Base-by-base conservation (phyloP, 2,888 invertebrate genomes). In the Parelbella ahira region DNA sequence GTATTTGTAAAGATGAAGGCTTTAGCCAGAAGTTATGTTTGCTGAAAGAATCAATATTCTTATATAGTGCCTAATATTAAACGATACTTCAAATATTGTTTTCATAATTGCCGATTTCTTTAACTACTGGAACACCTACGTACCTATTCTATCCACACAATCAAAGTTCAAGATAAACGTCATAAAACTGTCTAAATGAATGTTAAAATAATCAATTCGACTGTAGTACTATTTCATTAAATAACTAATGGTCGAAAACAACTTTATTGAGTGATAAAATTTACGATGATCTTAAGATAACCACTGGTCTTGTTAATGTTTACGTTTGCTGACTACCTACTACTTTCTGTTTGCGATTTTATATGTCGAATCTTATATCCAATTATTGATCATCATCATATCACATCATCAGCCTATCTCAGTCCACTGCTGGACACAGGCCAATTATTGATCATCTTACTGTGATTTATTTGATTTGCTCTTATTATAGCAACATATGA, bases 121-220 rank as follows among this genome's bases (percentile, higher is more conserved):
- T n/a, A n/a, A n/a, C n/a, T n/a, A n/a, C n/a, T n/a, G n/a, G n/a
- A n/a, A n/a, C n/a, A n/a, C n/a, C n/a, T n/a, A n/a, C n/a, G n/a
- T n/a, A n/a, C n/a, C n/a, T n/a, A n/a, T n/a, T n/a, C n/a, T n/a
- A n/a, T n/a, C n/a, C n/a, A n/a, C n/a, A n/a, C n/a, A n/a, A n/a
- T n/a, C n/a, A n/a, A n/a, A n/a, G n/a, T n/a, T 49, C 42, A 48
- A 50, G 48, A 50, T 43, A 49, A 47, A 29, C 37, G 30, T 48
- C 48, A 36, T 54, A 54, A 51, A 56, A 51, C 41, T 48, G 47
- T 52, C 49, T 51, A 50, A 56, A 53, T 53, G 51, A 56, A 48
- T 52, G 47, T 43, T 48, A 41, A 51, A 50, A 53, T 47, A 49
- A 53, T 50, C 49, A 53, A 53, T 49, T 48, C 45, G 43, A 49